A percentile compares a stretch with the other conserved stretches of the same genome.
phyloP scores from a whole-genome alignment of 2,888 invertebrate genomes.

The Sussaba pulchella region DNA sequence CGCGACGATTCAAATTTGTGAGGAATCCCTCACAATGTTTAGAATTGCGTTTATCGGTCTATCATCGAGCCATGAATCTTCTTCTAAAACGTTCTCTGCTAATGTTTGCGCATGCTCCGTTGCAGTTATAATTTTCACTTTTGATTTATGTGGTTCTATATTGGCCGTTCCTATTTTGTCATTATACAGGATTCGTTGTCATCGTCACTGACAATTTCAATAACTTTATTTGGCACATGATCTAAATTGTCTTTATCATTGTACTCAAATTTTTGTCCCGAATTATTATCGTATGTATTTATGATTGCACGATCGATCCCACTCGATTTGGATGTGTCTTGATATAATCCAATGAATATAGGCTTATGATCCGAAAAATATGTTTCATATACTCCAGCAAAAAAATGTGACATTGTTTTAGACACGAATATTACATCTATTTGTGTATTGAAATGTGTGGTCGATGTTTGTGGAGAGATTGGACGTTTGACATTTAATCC shows the following conservation, averaged over 20 bases:
- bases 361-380: slow-evolving; percentile 13
- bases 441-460: slow-evolving; percentile 56
- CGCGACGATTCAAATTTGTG: background rate
- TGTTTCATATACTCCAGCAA: slow-evolving; percentile 32
- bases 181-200: too few species aligned
- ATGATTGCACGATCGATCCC: too few species aligned
- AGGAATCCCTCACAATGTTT: background rate
- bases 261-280: too few species aligned
- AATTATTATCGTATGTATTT: too few species aligned
- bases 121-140: too few species aligned
- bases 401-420: slow-evolving; percentile 31
- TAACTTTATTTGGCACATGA: too few species aligned
- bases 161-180: too few species aligned
- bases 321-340: background rate
- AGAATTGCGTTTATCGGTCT: slow-evolving; percentile 9
- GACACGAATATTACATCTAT: slow-evolving; percentile 57
- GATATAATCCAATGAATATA: slow-evolving; percentile 8
- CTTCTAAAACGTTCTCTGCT: slow-evolving; percentile 6
- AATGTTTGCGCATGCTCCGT: slow-evolving; percentile 5
- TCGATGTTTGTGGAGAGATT: slow-evolving; percentile 20
- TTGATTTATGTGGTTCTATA: too few species aligned
- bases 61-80: background rate
- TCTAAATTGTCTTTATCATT: too few species aligned
- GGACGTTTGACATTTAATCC: slow-evolving; percentile 38
- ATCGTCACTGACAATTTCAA: too few species aligned